Evolutionary conservation across 37 sponge, comb jelly and placozoan genomes (phyloP), one percentile per base, ranked within the genome.

Genomic region (Cliona cf. orientalis): DNA sequence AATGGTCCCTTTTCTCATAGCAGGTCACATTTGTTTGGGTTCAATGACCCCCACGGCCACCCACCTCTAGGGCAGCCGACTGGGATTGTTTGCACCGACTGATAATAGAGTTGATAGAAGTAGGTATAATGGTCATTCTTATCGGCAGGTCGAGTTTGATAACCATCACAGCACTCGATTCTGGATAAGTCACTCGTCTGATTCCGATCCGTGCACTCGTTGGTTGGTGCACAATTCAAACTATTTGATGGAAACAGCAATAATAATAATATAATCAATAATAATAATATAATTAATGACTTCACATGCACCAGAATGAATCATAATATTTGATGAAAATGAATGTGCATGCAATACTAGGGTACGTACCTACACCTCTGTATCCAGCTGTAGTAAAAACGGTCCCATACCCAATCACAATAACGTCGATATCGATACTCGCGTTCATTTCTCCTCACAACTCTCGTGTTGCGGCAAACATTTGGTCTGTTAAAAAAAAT

Each of bases 21-120:
- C 23, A 61, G 17, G 14, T 49, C 14, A 49, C 17, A 17, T 19
- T 19, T 19, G 55, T 9, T 11, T 63, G n/a, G 17, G 29, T n/a
- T 63, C n/a, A 63, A 3, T 5, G 22, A 32, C 32, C 4, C 21
- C 5, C 0, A 46, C 55, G 28, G 5, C 33, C 31, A 9, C 21
- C 1, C 71, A 84, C 85, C 85, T 58, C 55, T 37, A 38, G 77
- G 85, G 42, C 85, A 84, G 1, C 85, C 85, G 5, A 33, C 36
- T 17, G 85, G 85, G 3, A 14, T 40, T 29, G 74, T 44, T 7
- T 22, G 41, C 17, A 82, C 17, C 0, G 74, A 19, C 25, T 64
- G 35, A 14, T 57, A 38, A 70, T 57, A 76, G 19, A 2, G 43
- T 34, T 28, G 31, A 14, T 14, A 42, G 35, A 28, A 37, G 33